A percentile compares a stretch with the other conserved stretches of the same genome.
Conservation (phyloP, 2,113 vertebrate genomes). For the Cyprinus carpio region DNA sequence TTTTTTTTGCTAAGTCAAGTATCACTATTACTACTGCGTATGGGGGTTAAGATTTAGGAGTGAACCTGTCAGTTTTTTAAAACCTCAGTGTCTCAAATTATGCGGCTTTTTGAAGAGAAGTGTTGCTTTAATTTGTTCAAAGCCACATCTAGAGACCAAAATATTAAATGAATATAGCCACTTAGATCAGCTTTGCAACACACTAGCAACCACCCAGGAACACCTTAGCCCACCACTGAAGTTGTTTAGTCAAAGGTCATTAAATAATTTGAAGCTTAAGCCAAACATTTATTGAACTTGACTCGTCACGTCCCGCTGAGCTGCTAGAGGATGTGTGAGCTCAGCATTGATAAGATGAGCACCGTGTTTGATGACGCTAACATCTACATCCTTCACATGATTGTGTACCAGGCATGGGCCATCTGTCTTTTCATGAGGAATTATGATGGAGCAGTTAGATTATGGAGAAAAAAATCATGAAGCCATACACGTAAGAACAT, state of each 20-base stretch:
- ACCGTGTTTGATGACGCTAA: constrained; percentile 86
- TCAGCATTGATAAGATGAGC: constrained; percentile 92
- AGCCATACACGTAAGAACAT: constrained; percentile 82
- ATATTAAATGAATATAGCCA: not conserved
- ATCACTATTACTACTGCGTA: not conserved
- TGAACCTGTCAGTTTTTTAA: not conserved
- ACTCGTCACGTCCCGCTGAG: constrained; percentile 86
- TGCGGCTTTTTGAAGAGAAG: not conserved
- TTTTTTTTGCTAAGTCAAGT: not conserved
- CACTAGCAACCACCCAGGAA: not conserved
- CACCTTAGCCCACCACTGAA: not conserved
- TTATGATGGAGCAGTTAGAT: constrained; percentile 81
- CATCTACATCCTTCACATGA: constrained; percentile 96
- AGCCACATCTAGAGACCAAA: not conserved
- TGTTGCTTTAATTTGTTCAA: not conserved
- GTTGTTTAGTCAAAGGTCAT: not conserved
- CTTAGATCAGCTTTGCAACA: not conserved
- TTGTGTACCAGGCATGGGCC: constrained; percentile 99
- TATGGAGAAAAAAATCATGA: constrained; percentile 91
- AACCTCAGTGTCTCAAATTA: not conserved
- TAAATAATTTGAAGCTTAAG: not conserved
- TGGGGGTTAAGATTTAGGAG: not conserved
- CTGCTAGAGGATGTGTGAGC: constrained; percentile 93
- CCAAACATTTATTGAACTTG: constrained; percentile 69
- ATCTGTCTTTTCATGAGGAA: constrained; percentile 88